Evolutionary conservation across 2,797 vertebrate species (phyloP).

Genomic region (Pagetopsis macropterus): DNA sequence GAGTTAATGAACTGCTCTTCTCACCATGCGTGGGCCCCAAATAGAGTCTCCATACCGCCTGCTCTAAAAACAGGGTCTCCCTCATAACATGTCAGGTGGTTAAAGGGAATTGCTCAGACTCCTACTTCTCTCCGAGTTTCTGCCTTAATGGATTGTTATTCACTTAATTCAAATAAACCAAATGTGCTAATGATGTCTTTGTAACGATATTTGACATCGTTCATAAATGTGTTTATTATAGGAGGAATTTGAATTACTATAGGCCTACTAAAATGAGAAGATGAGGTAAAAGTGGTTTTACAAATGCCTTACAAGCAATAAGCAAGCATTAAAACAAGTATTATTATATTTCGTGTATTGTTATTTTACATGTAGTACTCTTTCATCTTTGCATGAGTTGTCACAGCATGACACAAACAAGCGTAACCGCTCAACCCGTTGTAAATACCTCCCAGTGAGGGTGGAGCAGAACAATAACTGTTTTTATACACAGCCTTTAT

Average conservation of each 20-base stretch:
- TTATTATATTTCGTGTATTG: background rate
- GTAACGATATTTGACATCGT: background rate
- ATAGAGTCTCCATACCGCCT: background rate
- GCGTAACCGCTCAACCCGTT: slow-evolving; percentile 50
- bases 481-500: slow-evolving; percentile 72
- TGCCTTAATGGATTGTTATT: background rate
- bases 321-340: background rate
- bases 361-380: slow-evolving; percentile 2
- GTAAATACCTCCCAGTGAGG: slow-evolving; percentile 48
- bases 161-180: background rate
- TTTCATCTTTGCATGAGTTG: slow-evolving; percentile 29
- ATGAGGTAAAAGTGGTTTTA: background rate
- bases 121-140: background rate
- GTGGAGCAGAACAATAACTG: slow-evolving; percentile 75
- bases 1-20: background rate
- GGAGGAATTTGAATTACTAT: too few relatives aligned
- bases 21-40: background rate
- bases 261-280: background rate
- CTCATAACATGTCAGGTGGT: background rate
- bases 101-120: too few relatives aligned
- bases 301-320: background rate
- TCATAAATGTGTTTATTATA: background rate
- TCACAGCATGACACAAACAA: slow-evolving; percentile 29
- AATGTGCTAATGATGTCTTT: background rate
- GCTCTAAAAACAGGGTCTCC: background rate